Base-by-base conservation (phyloP, 2,113 vertebrate genomes). In the Dermatemys mawii region DNA sequence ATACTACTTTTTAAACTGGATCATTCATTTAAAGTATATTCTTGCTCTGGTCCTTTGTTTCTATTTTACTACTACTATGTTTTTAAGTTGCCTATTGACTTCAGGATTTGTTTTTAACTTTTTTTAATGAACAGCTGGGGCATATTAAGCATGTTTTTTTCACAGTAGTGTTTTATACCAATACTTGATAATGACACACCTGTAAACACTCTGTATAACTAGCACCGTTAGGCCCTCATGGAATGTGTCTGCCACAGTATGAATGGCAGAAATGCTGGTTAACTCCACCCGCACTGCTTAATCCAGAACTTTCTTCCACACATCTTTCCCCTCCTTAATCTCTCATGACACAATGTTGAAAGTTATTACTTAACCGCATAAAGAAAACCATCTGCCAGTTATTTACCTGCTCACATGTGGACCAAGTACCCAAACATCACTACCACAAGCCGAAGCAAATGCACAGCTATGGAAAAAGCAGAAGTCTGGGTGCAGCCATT, bases 131-230 rank as follows among this genome's bases (percentile, higher is more conserved):
- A 93, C 96, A 97, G 81, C 93, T 97, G 96, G 96, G 92, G 76
- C 75, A 94, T 95, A 93, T 96, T 97, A 96, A 81, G 88, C 0
- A 14, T 0, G 3, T 67, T 95, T 95, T 51, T 97, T 96, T 70
- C 1, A 0, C 2, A 1, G 94, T 49, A 95, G 87, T 93, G 94
- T 96, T 96, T 97, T 93, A 94, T 84, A 94, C 86, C 92, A 90
- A n/a, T 22, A 92, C 67, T 85, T 21, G 94, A 86, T 97, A 97
- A 96, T 90, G 92, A 83, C 87, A 88, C 60, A 96, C 92, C 95
- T 96, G 97, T 97, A 97, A 97, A 97, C 96, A 97, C 93, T 91
- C 91, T 91, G 83, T 76, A 19, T 93, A 96, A 94, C n/a, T 19
- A 95, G 92, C 90, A 96, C 94, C 85, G 93, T 94, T 92, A 93